These are phyloP conservation scores for Spilogale gracilis DNA, from an alignment of 2,113 vertebrate species.

Conservation along the genomic window DNA sequence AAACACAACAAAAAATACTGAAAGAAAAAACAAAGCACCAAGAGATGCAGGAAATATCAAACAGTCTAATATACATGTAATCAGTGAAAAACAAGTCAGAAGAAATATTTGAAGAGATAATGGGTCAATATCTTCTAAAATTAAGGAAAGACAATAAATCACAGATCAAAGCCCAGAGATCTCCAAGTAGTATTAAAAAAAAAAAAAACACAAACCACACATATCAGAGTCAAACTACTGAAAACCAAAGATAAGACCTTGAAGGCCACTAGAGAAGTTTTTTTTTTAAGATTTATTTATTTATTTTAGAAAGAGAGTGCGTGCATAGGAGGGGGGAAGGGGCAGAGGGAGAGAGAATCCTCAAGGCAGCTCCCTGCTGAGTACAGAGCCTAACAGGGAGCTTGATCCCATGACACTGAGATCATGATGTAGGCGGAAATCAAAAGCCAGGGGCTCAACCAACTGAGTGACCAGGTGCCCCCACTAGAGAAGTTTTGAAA, in stretches of 20 bases:
- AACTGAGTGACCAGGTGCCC: neutral
- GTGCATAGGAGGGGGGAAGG: neutral
- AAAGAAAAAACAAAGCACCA: neutral
- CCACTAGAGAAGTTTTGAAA: neutral
- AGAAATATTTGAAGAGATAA: neutral
- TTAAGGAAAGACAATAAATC: neutral
- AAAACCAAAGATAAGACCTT: constrained; percentile 31
- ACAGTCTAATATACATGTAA: neutral
- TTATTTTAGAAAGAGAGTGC: neutral
- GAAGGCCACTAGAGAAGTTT: neutral
- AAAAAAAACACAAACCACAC: neutral
- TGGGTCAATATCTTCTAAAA: neutral
- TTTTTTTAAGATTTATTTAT: neutral
- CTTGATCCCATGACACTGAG: neutral
- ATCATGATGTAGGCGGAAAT: neutral
- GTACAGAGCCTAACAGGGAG: neutral
- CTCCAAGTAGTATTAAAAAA: neutral
- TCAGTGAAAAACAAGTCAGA: neutral
- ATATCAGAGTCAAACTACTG: neutral
- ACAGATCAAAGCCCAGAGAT: neutral
- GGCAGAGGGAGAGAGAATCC: neutral
- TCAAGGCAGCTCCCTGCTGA: neutral
- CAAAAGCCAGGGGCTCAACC: neutral
- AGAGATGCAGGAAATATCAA: neutral
- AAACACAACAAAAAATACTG: neutral